Percentiles rank a stretch among this genome's conserved stretches.
phyloP scores from a whole-genome alignment of 2,888 invertebrate genomes.

The Eutolmus rufibarbis region DNA sequence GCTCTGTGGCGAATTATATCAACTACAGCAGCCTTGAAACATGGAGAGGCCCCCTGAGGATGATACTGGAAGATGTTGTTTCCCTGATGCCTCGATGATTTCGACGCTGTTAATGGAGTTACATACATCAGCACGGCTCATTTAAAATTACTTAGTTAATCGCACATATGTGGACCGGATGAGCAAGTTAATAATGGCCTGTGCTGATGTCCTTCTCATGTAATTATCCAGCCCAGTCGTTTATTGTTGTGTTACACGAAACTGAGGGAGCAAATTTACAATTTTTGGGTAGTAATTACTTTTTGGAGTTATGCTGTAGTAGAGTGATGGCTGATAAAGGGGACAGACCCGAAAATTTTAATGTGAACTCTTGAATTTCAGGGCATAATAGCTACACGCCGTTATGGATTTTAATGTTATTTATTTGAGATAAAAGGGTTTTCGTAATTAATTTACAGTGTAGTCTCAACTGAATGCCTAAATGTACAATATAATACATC shows the following conservation, averaged over 20 bases:
- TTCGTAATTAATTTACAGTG: no score
- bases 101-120: not conserved
- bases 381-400: no score
- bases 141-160: not conserved
- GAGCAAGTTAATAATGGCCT: not conserved
- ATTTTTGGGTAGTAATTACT: not conserved
- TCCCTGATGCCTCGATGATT: not conserved
- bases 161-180: not conserved
- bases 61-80: not conserved
- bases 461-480: no score
- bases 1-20: not conserved
- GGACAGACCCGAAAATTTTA: not conserved
- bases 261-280: not conserved
- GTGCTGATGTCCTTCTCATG: not conserved
- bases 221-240: not conserved
- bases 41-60: not conserved
- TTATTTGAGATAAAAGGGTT: no score
- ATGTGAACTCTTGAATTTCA: not conserved
- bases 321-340: not conserved
- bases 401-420: no score
- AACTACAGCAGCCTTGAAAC: not conserved
- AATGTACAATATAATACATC: no score
- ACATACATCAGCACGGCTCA: not conserved
- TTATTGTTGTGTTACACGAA: not conserved
- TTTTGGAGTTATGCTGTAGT: not conserved